These are phyloP conservation scores for Burhinus oedicnemus DNA, from an alignment of 2,113 vertebrate species.

Conservation along the genomic window DNA sequence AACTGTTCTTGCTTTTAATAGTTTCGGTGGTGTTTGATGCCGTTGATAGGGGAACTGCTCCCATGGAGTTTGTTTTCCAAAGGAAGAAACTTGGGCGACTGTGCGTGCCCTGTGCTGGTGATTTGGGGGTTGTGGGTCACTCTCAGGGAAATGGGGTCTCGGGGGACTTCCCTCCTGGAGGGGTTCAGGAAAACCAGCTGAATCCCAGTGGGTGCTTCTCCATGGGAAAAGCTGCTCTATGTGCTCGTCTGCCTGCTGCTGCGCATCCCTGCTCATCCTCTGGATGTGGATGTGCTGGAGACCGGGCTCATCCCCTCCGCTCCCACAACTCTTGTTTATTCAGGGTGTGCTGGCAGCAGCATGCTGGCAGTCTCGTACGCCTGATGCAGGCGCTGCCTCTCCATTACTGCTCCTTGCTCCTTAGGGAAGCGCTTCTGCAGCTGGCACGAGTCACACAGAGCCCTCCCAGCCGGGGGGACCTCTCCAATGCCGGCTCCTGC, in stretches of 20 bases:
- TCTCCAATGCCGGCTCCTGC: background rate
- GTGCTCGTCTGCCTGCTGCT: background rate
- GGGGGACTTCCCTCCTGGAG: background rate
- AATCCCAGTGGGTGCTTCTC: background rate
- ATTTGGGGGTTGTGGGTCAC: fast-evolving
- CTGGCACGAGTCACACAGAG: no score
- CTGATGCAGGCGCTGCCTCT: no score
- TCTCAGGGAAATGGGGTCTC: background rate
- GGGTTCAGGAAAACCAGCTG: background rate
- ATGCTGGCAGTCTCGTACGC: no score
- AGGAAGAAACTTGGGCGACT: background rate
- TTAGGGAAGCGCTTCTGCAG: no score
- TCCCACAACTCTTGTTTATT: no score
- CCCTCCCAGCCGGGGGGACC: no score
- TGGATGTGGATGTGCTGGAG: no score
- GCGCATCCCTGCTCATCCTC: no score
- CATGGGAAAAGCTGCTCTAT: background rate
- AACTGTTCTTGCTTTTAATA: background rate
- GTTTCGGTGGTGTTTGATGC: background rate
- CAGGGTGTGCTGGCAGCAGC: no score
- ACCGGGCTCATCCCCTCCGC: no score
- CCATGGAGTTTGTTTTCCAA: background rate
- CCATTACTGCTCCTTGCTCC: no score
- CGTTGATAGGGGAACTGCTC: background rate
- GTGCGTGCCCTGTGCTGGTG: fast-evolving